These are phyloP conservation scores for Pseudochaenichthys georgianus DNA, from an alignment of 2,797 vertebrate species.

Conservation along the genomic window DNA sequence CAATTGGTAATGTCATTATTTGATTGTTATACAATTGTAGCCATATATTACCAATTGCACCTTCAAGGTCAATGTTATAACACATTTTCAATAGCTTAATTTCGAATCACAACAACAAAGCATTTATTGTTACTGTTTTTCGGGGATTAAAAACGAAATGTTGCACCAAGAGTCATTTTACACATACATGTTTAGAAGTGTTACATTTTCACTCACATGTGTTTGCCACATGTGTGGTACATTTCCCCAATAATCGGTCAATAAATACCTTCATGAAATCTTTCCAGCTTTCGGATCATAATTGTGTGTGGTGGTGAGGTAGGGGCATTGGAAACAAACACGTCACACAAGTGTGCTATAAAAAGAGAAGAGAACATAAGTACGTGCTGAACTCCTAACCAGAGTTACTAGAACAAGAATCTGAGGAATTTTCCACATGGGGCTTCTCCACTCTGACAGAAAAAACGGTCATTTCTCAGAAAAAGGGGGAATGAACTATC, in stretches of 20 bases:
- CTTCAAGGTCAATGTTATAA: neutral
- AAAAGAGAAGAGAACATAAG: slow-evolving; percentile 50
- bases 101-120: neutral
- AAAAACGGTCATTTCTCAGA: slow-evolving; percentile 55
- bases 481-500: slow-evolving; percentile 47
- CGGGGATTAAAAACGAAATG: neutral
- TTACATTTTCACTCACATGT: slow-evolving; percentile 41
- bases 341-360: slow-evolving; percentile 30
- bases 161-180: slow-evolving; percentile 17
- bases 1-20: too few species aligned
- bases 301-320: neutral
- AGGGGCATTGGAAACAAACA: slow-evolving; percentile 24
- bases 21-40: too few species aligned
- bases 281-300: slow-evolving; percentile 24
- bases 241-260: slow-evolving; percentile 29
- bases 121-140: neutral
- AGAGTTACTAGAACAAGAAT: slow-evolving; percentile 69
- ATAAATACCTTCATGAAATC: slow-evolving; percentile 48
- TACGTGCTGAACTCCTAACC: slow-evolving; percentile 36
- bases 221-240: slow-evolving; percentile 49
- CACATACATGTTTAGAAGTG: slow-evolving; percentile 15
- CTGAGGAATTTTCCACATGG: slow-evolving; percentile 55
- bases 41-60: too few species aligned
- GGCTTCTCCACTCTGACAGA: slow-evolving; percentile 24
- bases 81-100: neutral